Evolutionary conservation across 1,140 invertebrate genomes (phyloP).

Genomic region (Hesperophylax magnus): DNA sequence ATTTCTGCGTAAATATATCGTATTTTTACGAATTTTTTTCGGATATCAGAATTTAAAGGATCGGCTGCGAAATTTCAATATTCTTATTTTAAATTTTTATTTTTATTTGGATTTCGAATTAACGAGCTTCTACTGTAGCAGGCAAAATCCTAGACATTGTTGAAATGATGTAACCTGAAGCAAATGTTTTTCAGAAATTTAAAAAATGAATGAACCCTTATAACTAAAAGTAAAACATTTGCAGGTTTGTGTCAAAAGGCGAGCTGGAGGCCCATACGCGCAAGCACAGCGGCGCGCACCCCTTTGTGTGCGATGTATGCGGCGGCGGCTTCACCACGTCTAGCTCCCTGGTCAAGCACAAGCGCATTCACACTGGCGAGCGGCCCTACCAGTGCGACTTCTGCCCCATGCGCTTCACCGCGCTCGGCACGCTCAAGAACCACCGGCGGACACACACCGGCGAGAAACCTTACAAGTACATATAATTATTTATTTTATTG

Average conservation of each 20-base stretch:
- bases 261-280: conserved; percentile 74
- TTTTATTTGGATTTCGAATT: too few relatives aligned
- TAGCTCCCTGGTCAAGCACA: conserved; percentile 79
- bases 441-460: conserved; percentile 81
- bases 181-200: too few relatives aligned
- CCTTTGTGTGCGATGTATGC: conserved; percentile 82
- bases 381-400: conserved; percentile 87
- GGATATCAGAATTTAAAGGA: too few relatives aligned
- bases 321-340: conserved; percentile 82
- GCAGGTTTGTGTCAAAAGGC: conserved; percentile 68
- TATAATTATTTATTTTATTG: too few relatives aligned
- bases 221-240: not conserved
- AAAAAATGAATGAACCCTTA: too few relatives aligned
- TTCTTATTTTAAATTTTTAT: too few relatives aligned
- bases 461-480: conserved; percentile 65
- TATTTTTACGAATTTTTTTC: too few relatives aligned
- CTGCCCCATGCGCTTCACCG: conserved; percentile 85
- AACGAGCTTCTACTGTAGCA: too few relatives aligned
- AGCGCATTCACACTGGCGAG: conserved; percentile 83
- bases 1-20: too few relatives aligned
- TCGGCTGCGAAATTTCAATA: too few relatives aligned
- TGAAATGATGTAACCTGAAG: too few relatives aligned
- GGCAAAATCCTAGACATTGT: too few relatives aligned
- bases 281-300: conserved; percentile 77
- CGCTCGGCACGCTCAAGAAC: conserved; percentile 75